Evolutionary conservation across 2,888 invertebrate genomes (phyloP).

Genomic region (Patella caerulea): DNA sequence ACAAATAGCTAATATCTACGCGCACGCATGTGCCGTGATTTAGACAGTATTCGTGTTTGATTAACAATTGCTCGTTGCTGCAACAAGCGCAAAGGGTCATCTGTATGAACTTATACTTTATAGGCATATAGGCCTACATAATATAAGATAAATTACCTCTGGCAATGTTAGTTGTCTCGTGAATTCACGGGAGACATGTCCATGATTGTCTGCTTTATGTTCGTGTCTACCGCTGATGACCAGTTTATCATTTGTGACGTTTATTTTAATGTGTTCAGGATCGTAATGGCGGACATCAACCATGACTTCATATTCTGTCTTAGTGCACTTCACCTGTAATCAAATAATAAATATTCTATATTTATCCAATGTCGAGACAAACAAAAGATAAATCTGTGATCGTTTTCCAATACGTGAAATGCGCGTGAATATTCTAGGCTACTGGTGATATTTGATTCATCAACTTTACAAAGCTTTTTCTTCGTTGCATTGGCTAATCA

Average conservation of each 20-base stretch:
- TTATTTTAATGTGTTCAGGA: constrained; percentile 48
- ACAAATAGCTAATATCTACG: background rate
- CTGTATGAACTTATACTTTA: background rate
- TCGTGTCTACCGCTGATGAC: constrained; percentile 53
- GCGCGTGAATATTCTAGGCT: no score
- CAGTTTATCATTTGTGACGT: constrained; percentile 41
- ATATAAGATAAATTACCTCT: constrained; percentile 38
- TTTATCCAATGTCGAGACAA: no score
- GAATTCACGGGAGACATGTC: constrained; percentile 46
- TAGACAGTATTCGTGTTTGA: background rate
- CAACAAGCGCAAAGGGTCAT: background rate
- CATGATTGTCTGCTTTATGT: constrained; percentile 46
- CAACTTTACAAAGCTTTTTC: no score
- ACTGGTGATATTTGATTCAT: no score
- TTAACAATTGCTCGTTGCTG: background rate
- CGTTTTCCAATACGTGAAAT: no score
- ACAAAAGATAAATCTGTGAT: no score
- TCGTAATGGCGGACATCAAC: constrained; percentile 45
- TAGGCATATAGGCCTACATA: background rate
- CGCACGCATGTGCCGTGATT: background rate
- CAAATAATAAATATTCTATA: no score
- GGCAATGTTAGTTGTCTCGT: constrained; percentile 45
- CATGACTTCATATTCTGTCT: constrained; percentile 40
- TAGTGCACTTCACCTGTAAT: constrained; percentile 45
- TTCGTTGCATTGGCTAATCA: no score